Evolutionary conservation across 2,888 invertebrate genomes (phyloP).

Genomic region (Hydriomena furcata): DNA sequence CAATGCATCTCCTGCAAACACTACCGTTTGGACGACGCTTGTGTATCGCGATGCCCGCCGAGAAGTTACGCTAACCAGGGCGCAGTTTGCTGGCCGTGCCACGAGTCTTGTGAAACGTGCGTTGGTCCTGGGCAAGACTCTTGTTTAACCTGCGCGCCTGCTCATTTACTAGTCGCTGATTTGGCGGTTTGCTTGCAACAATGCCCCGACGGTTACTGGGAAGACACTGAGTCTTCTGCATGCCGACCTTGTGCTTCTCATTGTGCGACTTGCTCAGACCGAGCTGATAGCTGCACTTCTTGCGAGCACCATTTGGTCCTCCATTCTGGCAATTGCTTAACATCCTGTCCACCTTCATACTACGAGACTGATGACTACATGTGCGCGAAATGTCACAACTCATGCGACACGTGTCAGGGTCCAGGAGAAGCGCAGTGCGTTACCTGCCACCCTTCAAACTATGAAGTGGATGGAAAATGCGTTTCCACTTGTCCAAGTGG

Average conservation of each 20-base stretch:
- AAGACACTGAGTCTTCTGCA: constrained; percentile 88
- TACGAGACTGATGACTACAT: constrained; percentile 94
- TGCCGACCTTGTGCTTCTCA: constrained; percentile 94
- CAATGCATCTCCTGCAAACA: constrained; percentile 93
- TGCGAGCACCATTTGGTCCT: constrained; percentile 95
- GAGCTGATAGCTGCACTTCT: constrained; percentile 92
- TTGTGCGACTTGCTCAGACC: constrained; percentile 92
- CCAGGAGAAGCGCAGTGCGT: constrained; percentile 91
- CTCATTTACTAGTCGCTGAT: constrained; percentile 92
- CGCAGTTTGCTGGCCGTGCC: constrained; percentile 93
- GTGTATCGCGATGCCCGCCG: constrained; percentile 93
- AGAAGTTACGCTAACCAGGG: constrained; percentile 92
- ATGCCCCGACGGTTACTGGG: constrained; percentile 88
- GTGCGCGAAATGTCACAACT: constrained; percentile 90
- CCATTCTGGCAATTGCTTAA: constrained; percentile 91
- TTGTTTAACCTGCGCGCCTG: constrained; percentile 92
- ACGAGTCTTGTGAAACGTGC: constrained; percentile 95
- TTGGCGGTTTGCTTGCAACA: constrained; percentile 90
- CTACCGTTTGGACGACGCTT: constrained; percentile 91
- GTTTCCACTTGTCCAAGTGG: constrained; percentile 88
- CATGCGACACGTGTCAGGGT: constrained; percentile 92
- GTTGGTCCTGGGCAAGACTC: constrained; percentile 94
- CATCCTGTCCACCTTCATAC: constrained; percentile 91
- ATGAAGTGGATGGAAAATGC: constrained; percentile 89
- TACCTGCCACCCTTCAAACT: constrained; percentile 89